phyloP scores from a whole-genome alignment of 2,113 vertebrate genomes.

The Pyrgilauda ruficollis region DNA sequence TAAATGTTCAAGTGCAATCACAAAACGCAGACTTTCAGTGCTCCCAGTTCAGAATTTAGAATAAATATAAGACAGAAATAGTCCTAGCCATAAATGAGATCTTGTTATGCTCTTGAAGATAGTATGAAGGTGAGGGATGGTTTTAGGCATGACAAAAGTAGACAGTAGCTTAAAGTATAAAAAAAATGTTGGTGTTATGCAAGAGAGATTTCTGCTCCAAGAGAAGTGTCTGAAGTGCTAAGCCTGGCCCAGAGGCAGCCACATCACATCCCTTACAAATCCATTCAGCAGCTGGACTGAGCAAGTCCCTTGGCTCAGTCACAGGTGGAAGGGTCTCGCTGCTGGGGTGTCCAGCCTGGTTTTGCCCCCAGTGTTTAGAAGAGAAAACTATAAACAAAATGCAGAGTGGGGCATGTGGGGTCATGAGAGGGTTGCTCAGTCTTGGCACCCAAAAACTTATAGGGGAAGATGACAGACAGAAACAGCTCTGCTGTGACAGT shows the following conservation, averaged over 20 bases:
- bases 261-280: neutral
- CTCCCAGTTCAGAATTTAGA: neutral
- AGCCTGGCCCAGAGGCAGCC: neutral
- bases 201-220: neutral
- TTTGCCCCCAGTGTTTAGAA: neutral
- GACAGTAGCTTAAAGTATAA: neutral
- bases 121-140: neutral
- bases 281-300: neutral
- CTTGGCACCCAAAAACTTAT: fast-evolving
- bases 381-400: neutral
- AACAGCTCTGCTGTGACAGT: neutral
- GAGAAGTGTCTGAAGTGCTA: neutral
- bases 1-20: neutral
- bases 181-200: neutral
- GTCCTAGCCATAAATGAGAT: neutral
- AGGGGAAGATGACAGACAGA: neutral
- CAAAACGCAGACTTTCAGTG: neutral
- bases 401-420: fast-evolving
- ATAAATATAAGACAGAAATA: neutral
- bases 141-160: neutral
- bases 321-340: neutral
- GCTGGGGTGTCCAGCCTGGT: neutral
- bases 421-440: neutral
- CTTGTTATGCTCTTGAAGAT: neutral
- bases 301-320: neutral